Percentiles rank a stretch among this genome's conserved stretches.
phyloP scores from a whole-genome alignment of 2,888 invertebrate genomes.

The Scaptomyza polygonia region DNA sequence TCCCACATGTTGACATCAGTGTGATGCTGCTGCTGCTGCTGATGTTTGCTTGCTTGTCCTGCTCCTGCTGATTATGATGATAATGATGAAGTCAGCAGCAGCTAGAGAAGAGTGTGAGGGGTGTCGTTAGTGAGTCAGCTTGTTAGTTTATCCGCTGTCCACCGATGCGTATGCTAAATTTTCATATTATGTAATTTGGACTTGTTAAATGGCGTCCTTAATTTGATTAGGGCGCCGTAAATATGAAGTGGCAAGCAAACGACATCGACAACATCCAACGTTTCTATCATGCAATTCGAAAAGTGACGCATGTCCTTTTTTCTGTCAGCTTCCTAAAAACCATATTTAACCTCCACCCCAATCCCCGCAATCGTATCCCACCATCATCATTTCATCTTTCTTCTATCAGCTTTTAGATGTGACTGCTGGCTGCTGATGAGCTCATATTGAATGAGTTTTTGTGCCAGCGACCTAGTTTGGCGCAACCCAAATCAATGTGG shows the following conservation, averaged over 20 bases:
- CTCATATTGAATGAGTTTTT: conserved; percentile 77
- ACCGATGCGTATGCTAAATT: conserved; percentile 76
- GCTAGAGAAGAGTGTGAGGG: not conserved
- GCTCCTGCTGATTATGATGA: conserved; percentile 44
- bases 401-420: conserved; percentile 28
- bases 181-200: conserved; percentile 76
- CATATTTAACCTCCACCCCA: conserved; percentile 34
- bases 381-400: conserved; percentile 2
- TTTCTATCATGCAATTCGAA: conserved; percentile 24
- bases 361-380: conserved; percentile 3
- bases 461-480: conserved; percentile 77
- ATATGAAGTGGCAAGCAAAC: conserved; percentile 51
- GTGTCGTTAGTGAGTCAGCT: conserved; percentile 49
- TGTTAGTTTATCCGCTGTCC: conserved; percentile 60
- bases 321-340: conserved; percentile 58
- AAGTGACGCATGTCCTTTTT: conserved; percentile 60
- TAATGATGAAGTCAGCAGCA: conserved; percentile 57
- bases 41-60: conserved; percentile 30
- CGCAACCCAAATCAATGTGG: conserved; percentile 81
- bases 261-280: conserved; percentile 6
- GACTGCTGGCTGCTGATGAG: conserved; percentile 63
- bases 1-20: conserved; percentile 73
- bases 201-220: conserved; percentile 76
- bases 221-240: conserved; percentile 76
- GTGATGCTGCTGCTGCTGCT: conserved; percentile 48